These are phyloP conservation scores for Odontamblyopus rebecca DNA, from an alignment of 2,797 vertebrate species.

Conservation along the genomic window DNA sequence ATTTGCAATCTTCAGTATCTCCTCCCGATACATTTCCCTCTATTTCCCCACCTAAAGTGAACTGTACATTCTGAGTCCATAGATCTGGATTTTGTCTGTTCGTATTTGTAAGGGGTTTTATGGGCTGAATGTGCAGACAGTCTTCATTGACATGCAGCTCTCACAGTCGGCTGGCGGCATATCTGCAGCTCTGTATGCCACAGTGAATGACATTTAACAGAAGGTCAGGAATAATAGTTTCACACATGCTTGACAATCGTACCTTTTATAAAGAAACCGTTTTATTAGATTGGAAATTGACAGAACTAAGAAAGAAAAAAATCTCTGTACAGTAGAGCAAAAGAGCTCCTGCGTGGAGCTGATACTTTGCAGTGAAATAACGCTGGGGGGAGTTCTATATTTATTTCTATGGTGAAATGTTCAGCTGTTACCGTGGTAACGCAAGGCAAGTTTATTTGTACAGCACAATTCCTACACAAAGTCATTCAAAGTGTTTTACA, in stretches of 20 bases:
- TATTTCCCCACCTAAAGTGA: background rate
- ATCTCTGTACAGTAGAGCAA: background rate
- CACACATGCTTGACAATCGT: background rate
- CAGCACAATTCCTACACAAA: no score
- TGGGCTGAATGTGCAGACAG: background rate
- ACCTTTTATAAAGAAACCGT: background rate
- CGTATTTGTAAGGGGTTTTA: background rate
- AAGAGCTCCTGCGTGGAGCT: no score
- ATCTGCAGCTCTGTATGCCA: background rate
- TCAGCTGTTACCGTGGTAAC: no score
- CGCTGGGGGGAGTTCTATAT: no score
- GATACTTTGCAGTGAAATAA: no score
- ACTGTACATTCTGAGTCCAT: background rate
- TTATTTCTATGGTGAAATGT: no score
- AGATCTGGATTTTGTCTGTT: background rate
- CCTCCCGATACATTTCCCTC: background rate
- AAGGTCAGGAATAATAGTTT: slow-evolving; percentile 9
- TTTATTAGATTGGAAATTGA: background rate
- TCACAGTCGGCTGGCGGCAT: background rate
- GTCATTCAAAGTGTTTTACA: no score
- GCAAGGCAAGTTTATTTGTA: no score
- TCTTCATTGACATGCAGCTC: background rate
- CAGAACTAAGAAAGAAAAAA: background rate
- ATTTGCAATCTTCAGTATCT: background rate
- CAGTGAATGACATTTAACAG: slow-evolving; percentile 10